phyloP scores from a whole-genome alignment of 1,140 invertebrate species.

The Acromyrmex heyeri region DNA sequence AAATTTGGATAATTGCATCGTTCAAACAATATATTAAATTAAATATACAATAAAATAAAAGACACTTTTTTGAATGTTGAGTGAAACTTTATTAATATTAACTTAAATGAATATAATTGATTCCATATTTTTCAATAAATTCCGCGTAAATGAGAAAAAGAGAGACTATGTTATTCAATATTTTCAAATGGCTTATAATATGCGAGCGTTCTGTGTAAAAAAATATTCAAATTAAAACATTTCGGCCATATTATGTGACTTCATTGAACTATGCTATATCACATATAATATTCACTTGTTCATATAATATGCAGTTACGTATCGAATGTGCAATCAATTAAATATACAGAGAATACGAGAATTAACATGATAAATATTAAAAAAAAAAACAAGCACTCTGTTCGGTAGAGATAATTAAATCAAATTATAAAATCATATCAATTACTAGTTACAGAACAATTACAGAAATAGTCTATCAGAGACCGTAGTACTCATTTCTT shows the following conservation, averaged over 20 bases:
- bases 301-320: conserved; percentile 10
- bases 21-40: neutral
- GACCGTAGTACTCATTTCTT: neutral
- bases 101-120: conserved; percentile 25
- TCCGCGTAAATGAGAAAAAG: conserved; percentile 31
- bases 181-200: conserved; percentile 12
- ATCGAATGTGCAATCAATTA: conserved; percentile 35
- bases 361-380: conserved; percentile 14
- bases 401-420: conserved; percentile 19
- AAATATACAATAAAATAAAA: conserved; percentile 48
- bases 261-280: conserved; percentile 5
- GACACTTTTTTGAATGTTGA: conserved; percentile 19
- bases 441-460: neutral
- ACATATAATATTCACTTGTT: conserved; percentile 6
- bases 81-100: conserved; percentile 16
- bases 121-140: conserved; percentile 43
- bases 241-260: conserved; percentile 33
- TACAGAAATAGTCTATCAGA: neutral
- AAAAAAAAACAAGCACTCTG: neutral
- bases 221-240: conserved; percentile 44
- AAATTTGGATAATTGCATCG: conserved; percentile 24
- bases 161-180: conserved; percentile 38
- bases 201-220: neutral
- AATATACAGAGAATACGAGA: neutral
- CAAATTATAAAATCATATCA: neutral